A percentile compares a stretch with the other conserved stretches of the same genome.
phyloP scores from a whole-genome alignment of 2,113 vertebrate species.

The Caloenas nicobarica region DNA sequence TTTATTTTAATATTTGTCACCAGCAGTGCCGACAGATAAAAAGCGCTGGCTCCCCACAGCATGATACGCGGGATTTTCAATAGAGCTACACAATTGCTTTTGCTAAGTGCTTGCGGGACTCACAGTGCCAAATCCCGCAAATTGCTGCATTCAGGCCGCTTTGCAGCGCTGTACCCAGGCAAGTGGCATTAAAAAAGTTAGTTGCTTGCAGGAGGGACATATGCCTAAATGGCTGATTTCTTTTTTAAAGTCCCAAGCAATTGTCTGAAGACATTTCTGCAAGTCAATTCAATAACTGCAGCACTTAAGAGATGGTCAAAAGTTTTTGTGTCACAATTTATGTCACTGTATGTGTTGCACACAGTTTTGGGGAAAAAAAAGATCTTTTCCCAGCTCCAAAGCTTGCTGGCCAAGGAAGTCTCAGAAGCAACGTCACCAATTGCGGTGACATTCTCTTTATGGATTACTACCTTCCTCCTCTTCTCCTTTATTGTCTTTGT shows the following conservation, averaged over 20 bases:
- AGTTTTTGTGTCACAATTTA: neutral
- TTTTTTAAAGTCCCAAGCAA: neutral
- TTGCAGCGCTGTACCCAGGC: neutral
- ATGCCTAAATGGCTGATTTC: neutral
- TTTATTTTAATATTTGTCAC: constrained; percentile 73
- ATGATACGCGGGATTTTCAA: constrained; percentile 61
- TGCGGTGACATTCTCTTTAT: neutral
- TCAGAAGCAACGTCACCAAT: neutral
- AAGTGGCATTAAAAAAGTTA: constrained; percentile 28
- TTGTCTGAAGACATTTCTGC: neutral
- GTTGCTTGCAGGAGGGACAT: constrained; percentile 21
- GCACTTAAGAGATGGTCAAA: neutral
- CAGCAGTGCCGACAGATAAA: constrained; percentile 66
- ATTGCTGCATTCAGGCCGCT: constrained; percentile 57
- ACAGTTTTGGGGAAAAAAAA: neutral
- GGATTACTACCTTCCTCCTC: neutral
- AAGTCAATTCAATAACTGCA: neutral
- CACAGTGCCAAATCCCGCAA: constrained; percentile 51
- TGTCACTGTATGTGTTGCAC: neutral
- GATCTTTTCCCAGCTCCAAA: neutral
- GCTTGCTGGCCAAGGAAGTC: neutral
- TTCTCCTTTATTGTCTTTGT: neutral
- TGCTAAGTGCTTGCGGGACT: constrained; percentile 68
- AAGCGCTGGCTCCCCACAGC: constrained; percentile 66
- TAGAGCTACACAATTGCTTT: constrained; percentile 65